Evolutionary conservation across 2,888 invertebrate species (phyloP), one percentile per base, ranked within the genome.

Genomic region (Limenitis camilla): DNA sequence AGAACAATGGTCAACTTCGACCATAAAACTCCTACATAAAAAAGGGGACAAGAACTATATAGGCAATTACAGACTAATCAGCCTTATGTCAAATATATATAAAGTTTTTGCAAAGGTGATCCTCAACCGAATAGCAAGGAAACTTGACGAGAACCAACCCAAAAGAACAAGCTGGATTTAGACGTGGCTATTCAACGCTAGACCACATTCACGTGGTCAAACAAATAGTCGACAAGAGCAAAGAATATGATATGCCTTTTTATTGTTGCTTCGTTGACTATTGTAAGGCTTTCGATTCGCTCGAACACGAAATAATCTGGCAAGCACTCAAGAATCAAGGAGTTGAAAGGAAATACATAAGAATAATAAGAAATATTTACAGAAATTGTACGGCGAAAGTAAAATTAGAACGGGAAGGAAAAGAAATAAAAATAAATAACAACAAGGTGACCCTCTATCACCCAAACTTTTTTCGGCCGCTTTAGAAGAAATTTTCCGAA

Each of bases 31-130:
- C 7, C n/a, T 35, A 35, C 49, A 52, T 19, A 49, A 42, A 49
- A 49, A 55, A 28, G 43, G 51, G 9, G 48, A 41, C 38, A 42
- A n/a, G 45, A 46, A 40, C 5, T 56, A 61, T 30, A 55, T 64
- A 33, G 52, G 51, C 6, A 64, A 62, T 32, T 64, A 60, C 40
- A 49, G 61, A 47, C 62, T 62, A 8, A 66, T 62, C 6, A 55
- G 61, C 38, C 31, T 65, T 2, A 58, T 56, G 48, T 55, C 61
- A 4, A 55, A 56, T 29, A 33, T 65, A 1, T 62, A 61, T 48
- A 66, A 65, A 59, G 29, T 66, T 1, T 65, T 65, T 35, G 52
- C 61, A n/a, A 65, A 63, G 45, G 52, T 56, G 19, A 49, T 66
- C 5, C 46, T 54, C 2, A 41, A 38, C 4, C 10, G 59, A 54